Evolutionary conservation across 2,113 vertebrate species (phyloP).

Genomic region (Lampris megalopsis): DNA sequence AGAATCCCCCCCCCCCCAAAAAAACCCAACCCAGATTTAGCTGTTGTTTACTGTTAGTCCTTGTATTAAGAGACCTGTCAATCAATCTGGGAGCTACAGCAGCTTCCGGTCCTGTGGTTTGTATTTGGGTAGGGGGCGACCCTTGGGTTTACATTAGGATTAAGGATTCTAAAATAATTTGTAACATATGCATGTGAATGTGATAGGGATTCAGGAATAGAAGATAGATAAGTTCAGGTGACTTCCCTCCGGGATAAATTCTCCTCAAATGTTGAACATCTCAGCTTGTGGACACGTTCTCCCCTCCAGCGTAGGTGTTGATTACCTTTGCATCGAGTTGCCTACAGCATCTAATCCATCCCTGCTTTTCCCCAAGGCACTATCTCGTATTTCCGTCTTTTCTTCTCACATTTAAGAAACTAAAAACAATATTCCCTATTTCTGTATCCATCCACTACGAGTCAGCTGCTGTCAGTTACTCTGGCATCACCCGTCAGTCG

Average conservation of each 20-base stretch:
- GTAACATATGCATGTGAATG: neutral
- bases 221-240: conserved; percentile 9
- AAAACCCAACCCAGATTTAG: too few relatives aligned
- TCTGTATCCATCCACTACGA: conserved; percentile 16
- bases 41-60: too few relatives aligned
- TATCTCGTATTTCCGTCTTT: conserved; percentile 39
- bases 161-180: conserved; percentile 6
- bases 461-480: conserved; percentile 12
- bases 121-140: too few relatives aligned
- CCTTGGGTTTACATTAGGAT: too few relatives aligned
- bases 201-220: neutral
- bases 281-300: neutral
- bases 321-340: conserved; percentile 38
- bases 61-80: too few relatives aligned
- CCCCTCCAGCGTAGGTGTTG: conserved; percentile 37
- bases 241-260: conserved; percentile 16
- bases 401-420: conserved; percentile 28
- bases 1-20: too few relatives aligned
- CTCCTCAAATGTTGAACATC: conserved; percentile 24
- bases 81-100: too few relatives aligned
- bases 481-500: conserved; percentile 39
- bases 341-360: conserved; percentile 28
- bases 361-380: conserved; percentile 21
- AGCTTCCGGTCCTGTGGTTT: too few relatives aligned
- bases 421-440: neutral